A percentile compares a stretch with the other conserved stretches of the same genome.
These are phyloP conservation scores for Drosophila nebulosa DNA, from an alignment of 1,140 invertebrate species.

Conservation along the genomic window DNA sequence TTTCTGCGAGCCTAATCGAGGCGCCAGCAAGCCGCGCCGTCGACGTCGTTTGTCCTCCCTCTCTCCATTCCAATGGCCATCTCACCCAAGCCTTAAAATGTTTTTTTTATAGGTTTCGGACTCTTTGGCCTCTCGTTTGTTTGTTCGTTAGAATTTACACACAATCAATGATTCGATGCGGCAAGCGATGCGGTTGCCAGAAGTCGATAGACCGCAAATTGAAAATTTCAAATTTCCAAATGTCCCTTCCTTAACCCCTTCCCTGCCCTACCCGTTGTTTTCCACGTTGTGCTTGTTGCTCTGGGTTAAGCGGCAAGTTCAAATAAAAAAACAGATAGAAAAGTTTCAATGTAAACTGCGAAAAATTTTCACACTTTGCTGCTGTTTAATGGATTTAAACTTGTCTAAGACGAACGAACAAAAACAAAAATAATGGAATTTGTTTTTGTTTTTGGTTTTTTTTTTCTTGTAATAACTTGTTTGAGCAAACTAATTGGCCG, in stretches of 20 bases:
- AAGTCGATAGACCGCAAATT: slow-evolving; percentile 48
- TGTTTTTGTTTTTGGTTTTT: slow-evolving; percentile 21
- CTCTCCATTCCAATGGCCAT: not conserved
- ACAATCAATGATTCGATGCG: slow-evolving; percentile 74
- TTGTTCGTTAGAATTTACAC: slow-evolving; percentile 9
- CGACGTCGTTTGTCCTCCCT: slow-evolving; percentile 50
- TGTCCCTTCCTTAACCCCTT: slow-evolving; percentile 1
- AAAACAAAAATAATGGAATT: slow-evolving; percentile 49
- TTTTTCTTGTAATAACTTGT: slow-evolving; percentile 33
- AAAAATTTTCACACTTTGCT: slow-evolving; percentile 20
- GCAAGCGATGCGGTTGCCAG: slow-evolving; percentile 64
- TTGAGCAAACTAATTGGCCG: slow-evolving; percentile 52
- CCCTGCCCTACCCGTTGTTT: too few relatives aligned
- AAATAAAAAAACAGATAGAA: slow-evolving; percentile 10
- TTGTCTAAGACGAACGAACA: slow-evolving; percentile 8
- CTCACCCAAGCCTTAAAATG: slow-evolving; percentile 30
- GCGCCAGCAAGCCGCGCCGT: slow-evolving; percentile 73
- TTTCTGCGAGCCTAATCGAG: slow-evolving; percentile 70
- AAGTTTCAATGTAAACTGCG: slow-evolving; percentile 26
- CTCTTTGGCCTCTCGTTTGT: slow-evolving; percentile 2
- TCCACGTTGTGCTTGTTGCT: too few relatives aligned
- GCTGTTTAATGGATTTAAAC: slow-evolving; percentile 13
- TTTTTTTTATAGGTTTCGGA: slow-evolving; percentile 36
- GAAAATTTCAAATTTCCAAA: slow-evolving; percentile 17
- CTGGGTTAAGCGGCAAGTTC: slow-evolving; percentile 14